Base-by-base conservation (phyloP, 2,888 invertebrate genomes). In the Perizoma affinitatum region DNA sequence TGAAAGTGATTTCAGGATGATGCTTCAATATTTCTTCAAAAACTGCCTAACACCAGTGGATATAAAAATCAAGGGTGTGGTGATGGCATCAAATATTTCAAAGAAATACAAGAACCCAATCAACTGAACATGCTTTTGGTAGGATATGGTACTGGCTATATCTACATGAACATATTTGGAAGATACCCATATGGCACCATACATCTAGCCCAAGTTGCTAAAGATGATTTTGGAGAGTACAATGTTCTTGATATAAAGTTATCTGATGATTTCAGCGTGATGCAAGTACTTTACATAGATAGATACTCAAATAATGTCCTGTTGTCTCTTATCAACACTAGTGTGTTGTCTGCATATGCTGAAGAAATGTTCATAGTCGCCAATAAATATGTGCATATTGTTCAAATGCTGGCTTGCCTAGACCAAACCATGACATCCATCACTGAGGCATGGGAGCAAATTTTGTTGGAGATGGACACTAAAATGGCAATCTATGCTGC, bases 391-490 rank as follows among this genome's bases (percentile, higher is more conserved):
- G 95, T 95, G 6, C 95, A 96, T 76, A 93, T 97, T 36, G 84
- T 94, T 8, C 93, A 95, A 71, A 93, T 97, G 44, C 91, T 96
- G 76, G 94, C 94, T 75, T 93, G 94, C 65, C 87, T 97, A 40
- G 95, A 95, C 56, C 95, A 95, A 70, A 96, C 97, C 0, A 95
- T 97, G 86, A 94, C 95, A 70, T 95, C 96, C 6, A 96, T 98
- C 68, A 95, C 94, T 43, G 98, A 98, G 87, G 96, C 98, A 0
- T 98, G 98, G 98, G 98, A 98, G 82, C 97, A 97, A 67, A 97
- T 98, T 74, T 92, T 98, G 42, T 83, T 98, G 46, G 98, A 98
- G 90, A 97, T 98, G 95, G 98, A 98, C 80, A 96, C 96, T 50
- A 98, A 98, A 88, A 94, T 99, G 73, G 95, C 96, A 0, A 95